These are phyloP conservation scores for Typhlichthys subterraneus DNA, from an alignment of 2,797 vertebrate species.

Conservation along the genomic window DNA sequence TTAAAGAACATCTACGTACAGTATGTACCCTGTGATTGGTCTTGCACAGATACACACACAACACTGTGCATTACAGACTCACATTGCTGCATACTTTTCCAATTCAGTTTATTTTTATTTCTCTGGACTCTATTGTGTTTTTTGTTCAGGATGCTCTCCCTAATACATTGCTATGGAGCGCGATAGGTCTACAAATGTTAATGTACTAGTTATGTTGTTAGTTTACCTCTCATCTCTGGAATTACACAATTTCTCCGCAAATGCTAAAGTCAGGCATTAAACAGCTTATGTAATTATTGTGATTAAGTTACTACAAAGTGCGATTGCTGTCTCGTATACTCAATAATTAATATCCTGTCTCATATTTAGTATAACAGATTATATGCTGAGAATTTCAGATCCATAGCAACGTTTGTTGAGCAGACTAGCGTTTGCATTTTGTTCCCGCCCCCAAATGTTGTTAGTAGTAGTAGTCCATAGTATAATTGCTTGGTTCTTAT, in stretches of 20 bases:
- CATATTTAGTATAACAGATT: constrained; percentile 4
- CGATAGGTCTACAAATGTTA: constrained; percentile 34
- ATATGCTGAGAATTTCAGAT: constrained; percentile 6
- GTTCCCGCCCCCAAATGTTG: constrained; percentile 7
- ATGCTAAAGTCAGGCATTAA: constrained; percentile 31
- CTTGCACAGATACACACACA: constrained; percentile 7
- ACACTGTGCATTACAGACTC: constrained; percentile 29
- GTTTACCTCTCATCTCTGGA: constrained; percentile 24
- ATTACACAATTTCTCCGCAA: constrained; percentile 25
- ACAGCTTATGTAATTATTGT: constrained; percentile 44
- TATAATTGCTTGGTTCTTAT: constrained; percentile 38
- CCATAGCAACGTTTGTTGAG: too few relatives aligned
- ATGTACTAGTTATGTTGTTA: constrained; percentile 27
- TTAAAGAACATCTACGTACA: constrained; percentile 62
- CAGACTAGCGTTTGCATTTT: too few relatives aligned
- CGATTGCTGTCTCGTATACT: not conserved
- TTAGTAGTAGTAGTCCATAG: not conserved
- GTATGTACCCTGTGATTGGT: constrained; percentile 19
- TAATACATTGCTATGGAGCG: too few relatives aligned
- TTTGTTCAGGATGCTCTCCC: too few relatives aligned
- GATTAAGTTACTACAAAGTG: constrained; percentile 34
- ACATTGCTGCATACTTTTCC: constrained; percentile 22
- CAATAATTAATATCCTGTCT: not conserved
- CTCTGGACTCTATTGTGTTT: too few relatives aligned
- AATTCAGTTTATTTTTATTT: constrained; percentile 19